A percentile compares a stretch with the other conserved stretches of the same genome.
Evolutionary conservation across 2,888 invertebrate genomes (phyloP).

Genomic region (Eustalomyia histrio): DNA sequence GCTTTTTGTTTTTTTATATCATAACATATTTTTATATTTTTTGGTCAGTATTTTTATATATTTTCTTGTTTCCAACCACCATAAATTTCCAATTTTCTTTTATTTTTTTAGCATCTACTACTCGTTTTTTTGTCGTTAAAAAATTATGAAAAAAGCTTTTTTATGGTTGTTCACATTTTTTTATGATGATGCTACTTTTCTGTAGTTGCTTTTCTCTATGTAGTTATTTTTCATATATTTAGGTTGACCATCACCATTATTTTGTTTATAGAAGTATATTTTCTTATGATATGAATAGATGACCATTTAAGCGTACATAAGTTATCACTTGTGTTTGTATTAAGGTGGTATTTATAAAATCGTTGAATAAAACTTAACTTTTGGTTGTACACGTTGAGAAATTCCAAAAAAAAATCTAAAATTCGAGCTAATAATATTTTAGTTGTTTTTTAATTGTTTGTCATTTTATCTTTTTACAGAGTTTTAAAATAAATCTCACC

Average conservation of each 20-base stretch:
- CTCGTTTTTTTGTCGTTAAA: constrained; percentile 56
- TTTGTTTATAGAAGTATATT: constrained; percentile 28
- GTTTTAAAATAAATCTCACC: not conserved
- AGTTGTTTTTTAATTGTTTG: no score
- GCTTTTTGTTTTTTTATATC: constrained; percentile 49
- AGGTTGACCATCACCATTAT: constrained; percentile 45
- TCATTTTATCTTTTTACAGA: no score
- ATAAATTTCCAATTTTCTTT: constrained; percentile 63
- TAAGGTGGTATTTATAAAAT: not conserved
- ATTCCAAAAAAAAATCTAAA: no score
- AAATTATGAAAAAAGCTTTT: constrained; percentile 78
- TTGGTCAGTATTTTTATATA: constrained; percentile 36
- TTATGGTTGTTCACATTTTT: constrained; percentile 70
- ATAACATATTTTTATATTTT: constrained; percentile 63
- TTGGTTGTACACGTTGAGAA: no score
- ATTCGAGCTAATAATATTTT: no score
- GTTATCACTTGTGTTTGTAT: constrained; percentile 9
- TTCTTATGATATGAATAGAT: constrained; percentile 56
- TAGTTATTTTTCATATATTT: constrained; percentile 9
- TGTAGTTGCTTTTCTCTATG: constrained; percentile 51
- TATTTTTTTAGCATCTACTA: not conserved
- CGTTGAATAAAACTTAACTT: no score
- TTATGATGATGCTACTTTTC: constrained; percentile 64
- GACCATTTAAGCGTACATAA: constrained; percentile 51
- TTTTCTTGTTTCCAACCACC: constrained; percentile 32